A percentile compares a stretch with the other conserved stretches of the same genome.
phyloP scores from a whole-genome alignment of 2,797 vertebrate genomes.

The Sebastes vulpes region DNA sequence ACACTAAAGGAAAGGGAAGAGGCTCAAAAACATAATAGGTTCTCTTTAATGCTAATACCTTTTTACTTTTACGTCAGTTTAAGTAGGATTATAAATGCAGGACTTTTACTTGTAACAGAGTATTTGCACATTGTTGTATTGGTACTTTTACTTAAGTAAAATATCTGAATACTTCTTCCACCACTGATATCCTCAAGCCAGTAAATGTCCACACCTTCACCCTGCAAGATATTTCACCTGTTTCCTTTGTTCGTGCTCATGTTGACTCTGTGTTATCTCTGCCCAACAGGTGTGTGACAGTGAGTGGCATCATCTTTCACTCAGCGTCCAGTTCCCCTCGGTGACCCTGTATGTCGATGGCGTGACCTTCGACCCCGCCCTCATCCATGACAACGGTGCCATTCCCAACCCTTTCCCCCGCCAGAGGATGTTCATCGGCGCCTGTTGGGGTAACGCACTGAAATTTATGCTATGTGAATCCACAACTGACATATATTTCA shows the following conservation, averaged over 20 bases:
- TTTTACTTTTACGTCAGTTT: not conserved
- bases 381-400: slow-evolving; percentile 97
- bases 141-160: not conserved
- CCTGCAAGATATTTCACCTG: not conserved
- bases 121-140: not conserved
- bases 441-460: slow-evolving; percentile 90
- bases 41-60: not conserved
- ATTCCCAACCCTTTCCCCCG: slow-evolving; percentile 91
- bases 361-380: slow-evolving; percentile 96
- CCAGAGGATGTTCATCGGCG: slow-evolving; percentile 93
- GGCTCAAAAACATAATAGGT: too few species aligned
- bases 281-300: slow-evolving; percentile 93
- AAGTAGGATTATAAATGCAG: not conserved
- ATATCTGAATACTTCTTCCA: not conserved
- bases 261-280: slow-evolving; percentile 2
- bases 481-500: not conserved
- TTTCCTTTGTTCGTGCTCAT: not conserved
- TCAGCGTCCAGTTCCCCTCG: slow-evolving; percentile 96
- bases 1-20: too few species aligned
- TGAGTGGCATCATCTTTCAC: slow-evolving; percentile 97
- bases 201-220: not conserved
- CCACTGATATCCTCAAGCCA: not conserved
- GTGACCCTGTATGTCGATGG: slow-evolving; percentile 96
- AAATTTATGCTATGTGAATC: not conserved
- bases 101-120: not conserved